These are phyloP conservation scores for Subacronicta megacephala DNA, from an alignment of 2,888 invertebrate species.

Conservation along the genomic window DNA sequence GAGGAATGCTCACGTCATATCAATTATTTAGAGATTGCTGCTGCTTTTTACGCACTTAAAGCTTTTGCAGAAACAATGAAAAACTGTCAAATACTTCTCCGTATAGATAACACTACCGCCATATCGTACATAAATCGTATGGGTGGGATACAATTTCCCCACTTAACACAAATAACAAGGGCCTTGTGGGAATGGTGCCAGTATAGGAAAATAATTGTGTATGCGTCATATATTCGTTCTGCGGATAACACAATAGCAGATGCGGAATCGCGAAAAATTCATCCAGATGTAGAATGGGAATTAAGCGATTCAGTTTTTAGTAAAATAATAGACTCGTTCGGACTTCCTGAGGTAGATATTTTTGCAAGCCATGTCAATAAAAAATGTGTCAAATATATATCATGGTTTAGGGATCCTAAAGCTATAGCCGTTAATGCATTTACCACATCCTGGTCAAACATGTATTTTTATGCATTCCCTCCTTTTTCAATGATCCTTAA, in stretches of 20 bases:
- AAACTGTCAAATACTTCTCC: background rate
- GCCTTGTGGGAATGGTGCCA: constrained; percentile 6
- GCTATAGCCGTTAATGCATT: too few relatives aligned
- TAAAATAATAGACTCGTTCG: background rate
- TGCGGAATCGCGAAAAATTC: constrained; percentile 7
- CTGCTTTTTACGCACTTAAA: constrained; percentile 11
- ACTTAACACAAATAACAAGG: background rate
- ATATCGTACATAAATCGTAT: background rate
- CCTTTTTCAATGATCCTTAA: constrained; percentile 11
- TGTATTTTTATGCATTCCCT: constrained; percentile 12
- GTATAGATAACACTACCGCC: background rate
- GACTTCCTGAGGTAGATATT: background rate
- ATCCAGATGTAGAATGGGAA: constrained; percentile 8
- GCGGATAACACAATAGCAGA: constrained; percentile 13
- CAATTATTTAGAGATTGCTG: constrained; percentile 11
- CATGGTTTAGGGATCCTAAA: too few relatives aligned
- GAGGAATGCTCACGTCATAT: constrained; percentile 1
- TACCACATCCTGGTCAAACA: too few relatives aligned
- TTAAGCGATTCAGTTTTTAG: background rate
- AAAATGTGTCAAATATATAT: too few relatives aligned
- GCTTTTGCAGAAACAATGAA: background rate
- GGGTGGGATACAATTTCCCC: background rate
- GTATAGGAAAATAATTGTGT: background rate
- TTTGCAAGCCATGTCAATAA: background rate
- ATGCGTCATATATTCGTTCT: constrained; percentile 6